Evolutionary conservation across 1,140 invertebrate genomes (phyloP).

Genomic region (Theocolax elegans): DNA sequence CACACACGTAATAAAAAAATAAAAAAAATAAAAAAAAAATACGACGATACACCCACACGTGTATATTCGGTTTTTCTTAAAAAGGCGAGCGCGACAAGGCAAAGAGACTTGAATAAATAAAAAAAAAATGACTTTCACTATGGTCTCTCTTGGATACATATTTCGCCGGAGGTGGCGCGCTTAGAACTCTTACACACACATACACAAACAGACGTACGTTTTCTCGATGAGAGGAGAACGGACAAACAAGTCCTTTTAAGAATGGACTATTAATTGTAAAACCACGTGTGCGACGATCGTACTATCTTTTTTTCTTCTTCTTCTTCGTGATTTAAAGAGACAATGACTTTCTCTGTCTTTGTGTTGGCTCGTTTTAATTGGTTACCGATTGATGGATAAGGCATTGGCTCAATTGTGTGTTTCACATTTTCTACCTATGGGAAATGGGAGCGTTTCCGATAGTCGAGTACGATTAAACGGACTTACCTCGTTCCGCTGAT

Average conservation of each 20-base stretch:
- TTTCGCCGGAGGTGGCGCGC: neutral
- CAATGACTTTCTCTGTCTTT: too few species aligned
- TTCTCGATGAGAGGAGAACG: too few species aligned
- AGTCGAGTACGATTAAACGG: too few species aligned
- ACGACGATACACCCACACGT: conserved; percentile 25
- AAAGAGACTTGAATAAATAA: neutral
- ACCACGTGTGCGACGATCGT: neutral
- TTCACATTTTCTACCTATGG: too few species aligned
- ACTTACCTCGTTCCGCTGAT: too few species aligned
- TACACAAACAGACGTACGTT: too few species aligned
- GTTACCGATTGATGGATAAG: too few species aligned
- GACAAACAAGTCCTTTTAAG: conserved; percentile 17
- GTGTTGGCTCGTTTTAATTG: too few species aligned
- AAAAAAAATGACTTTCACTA: conserved; percentile 37
- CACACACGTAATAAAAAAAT: neutral
- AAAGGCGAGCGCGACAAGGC: conserved; percentile 14
- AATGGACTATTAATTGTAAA: conserved; percentile 14
- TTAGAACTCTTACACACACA: neutral
- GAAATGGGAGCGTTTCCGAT: too few species aligned
- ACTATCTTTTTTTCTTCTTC: neutral
- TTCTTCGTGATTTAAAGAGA: too few species aligned
- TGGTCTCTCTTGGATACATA: neutral
- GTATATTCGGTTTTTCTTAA: conserved; percentile 35
- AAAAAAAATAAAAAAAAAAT: too few species aligned
- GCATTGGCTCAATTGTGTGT: too few species aligned